These are phyloP conservation scores for Netta rufina DNA, from an alignment of 2,797 vertebrate species.

Conservation along the genomic window DNA sequence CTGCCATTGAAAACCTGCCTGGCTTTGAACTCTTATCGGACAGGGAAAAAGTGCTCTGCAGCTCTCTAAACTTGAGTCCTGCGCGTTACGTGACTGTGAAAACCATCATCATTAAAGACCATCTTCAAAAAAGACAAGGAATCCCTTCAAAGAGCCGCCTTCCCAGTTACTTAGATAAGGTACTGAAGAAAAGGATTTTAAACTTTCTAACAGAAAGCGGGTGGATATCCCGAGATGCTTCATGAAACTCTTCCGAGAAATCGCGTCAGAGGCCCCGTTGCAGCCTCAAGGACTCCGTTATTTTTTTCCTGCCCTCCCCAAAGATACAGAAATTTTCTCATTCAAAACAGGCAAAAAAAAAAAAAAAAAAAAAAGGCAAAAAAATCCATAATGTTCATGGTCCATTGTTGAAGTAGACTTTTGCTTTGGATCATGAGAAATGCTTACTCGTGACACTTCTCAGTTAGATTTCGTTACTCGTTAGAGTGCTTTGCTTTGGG, in stretches of 20 bases:
- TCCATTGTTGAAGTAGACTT: not conserved
- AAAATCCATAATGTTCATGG: not conserved
- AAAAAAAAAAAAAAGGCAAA: not conserved
- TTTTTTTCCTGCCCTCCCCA: not conserved
- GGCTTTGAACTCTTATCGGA: slow-evolving; percentile 96
- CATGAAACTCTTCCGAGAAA: slow-evolving; percentile 74
- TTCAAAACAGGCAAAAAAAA: slow-evolving; percentile 16
- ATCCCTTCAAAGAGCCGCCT: slow-evolving; percentile 95
- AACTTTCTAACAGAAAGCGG: slow-evolving; percentile 97
- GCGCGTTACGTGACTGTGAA: slow-evolving; percentile 96
- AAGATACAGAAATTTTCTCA: slow-evolving; percentile 25
- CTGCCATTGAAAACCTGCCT: slow-evolving; percentile 92
- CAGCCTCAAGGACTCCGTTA: not conserved
- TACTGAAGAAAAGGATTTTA: slow-evolving; percentile 95
- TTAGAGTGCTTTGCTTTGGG: not conserved
- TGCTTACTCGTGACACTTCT: not conserved
- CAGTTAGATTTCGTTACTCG: not conserved
- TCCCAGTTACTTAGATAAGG: slow-evolving; percentile 95
- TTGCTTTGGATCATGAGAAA: slow-evolving; percentile 41
- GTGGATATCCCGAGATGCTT: slow-evolving; percentile 95
- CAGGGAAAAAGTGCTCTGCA: slow-evolving; percentile 94
- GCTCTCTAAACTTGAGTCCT: slow-evolving; percentile 91
- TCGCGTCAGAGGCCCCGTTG: not conserved
- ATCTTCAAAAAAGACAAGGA: slow-evolving; percentile 95
- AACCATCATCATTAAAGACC: slow-evolving; percentile 97